phyloP scores from a whole-genome alignment of 92 coral and sea anemone species.

The Palythoa caribaeorum region DNA sequence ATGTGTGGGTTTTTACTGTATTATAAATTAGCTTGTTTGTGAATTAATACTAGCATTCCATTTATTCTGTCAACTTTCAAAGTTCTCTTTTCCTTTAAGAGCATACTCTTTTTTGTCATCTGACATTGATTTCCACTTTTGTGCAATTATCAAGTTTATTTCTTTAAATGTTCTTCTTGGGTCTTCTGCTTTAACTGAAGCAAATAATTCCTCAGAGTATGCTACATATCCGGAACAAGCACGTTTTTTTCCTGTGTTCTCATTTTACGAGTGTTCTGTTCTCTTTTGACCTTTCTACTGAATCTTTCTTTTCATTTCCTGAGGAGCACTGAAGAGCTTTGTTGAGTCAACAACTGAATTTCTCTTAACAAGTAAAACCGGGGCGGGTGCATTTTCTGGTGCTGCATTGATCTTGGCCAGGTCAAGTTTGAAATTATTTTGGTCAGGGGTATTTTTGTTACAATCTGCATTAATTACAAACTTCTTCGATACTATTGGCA shows the following conservation, averaged over 20 bases:
- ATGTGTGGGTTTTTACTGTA: too few species aligned
- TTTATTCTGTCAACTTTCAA: constrained; percentile 10
- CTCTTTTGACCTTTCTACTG: background rate
- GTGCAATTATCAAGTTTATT: constrained; percentile 12
- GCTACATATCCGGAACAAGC: constrained; percentile 13
- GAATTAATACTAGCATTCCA: background rate
- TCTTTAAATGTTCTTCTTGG: constrained; percentile 28
- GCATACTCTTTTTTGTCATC: background rate
- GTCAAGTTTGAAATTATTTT: background rate
- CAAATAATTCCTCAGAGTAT: constrained; percentile 14
- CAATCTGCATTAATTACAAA: constrained; percentile 6
- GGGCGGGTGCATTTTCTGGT: background rate
- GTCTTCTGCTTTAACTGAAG: constrained; percentile 4
- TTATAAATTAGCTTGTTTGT: background rate
- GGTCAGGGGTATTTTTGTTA: background rate
- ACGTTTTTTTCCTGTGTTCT: background rate
- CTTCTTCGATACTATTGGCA: constrained; percentile 10
- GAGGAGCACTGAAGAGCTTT: constrained; percentile 17
- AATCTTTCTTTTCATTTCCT: constrained; percentile 19
- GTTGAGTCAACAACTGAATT: background rate
- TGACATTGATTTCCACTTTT: background rate
- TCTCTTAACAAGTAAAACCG: background rate
- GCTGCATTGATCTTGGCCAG: background rate
- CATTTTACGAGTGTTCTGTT: background rate
- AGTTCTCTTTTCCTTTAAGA: constrained; percentile 13